phyloP scores from a whole-genome alignment of 2,113 vertebrate species.

The Phrynocephalus versicolor region DNA sequence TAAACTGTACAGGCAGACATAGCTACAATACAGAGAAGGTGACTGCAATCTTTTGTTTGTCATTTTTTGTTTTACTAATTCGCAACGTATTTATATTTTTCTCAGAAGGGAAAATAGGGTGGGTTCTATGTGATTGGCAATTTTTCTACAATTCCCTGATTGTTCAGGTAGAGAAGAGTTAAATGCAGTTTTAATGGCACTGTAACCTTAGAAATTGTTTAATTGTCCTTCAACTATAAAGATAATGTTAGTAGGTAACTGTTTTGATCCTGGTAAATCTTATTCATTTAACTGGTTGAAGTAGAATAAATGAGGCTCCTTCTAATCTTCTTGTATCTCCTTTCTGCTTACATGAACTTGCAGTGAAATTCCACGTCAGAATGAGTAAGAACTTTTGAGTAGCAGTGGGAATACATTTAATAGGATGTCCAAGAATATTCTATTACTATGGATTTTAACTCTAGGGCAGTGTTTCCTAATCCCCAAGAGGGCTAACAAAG shows the following conservation, averaged over 20 bases:
- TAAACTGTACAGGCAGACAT: too few species aligned
- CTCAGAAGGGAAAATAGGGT: too few species aligned
- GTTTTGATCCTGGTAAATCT: background rate
- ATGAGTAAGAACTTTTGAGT: background rate
- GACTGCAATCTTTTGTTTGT: background rate
- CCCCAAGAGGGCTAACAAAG: too few species aligned
- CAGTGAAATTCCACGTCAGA: background rate
- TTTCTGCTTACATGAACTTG: background rate
- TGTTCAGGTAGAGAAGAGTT: background rate
- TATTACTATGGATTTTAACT: too few species aligned
- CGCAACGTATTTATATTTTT: background rate
- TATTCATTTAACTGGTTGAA: background rate
- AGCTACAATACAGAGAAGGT: too few species aligned
- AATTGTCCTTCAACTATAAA: slow-evolving; percentile 35
- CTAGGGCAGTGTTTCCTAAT: too few species aligned
- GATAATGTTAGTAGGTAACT: slow-evolving; percentile 6
- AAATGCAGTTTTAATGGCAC: slow-evolving; percentile 53
- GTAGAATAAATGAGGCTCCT: background rate
- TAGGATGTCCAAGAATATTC: background rate
- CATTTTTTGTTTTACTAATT: background rate
- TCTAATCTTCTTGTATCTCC: accelerated
- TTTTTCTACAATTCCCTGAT: background rate
- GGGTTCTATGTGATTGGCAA: background rate
- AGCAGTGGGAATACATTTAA: background rate
- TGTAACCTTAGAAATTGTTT: slow-evolving; percentile 32